These are phyloP conservation scores for Agriopis marginaria DNA, from an alignment of 2,888 invertebrate species.

Conservation along the genomic window DNA sequence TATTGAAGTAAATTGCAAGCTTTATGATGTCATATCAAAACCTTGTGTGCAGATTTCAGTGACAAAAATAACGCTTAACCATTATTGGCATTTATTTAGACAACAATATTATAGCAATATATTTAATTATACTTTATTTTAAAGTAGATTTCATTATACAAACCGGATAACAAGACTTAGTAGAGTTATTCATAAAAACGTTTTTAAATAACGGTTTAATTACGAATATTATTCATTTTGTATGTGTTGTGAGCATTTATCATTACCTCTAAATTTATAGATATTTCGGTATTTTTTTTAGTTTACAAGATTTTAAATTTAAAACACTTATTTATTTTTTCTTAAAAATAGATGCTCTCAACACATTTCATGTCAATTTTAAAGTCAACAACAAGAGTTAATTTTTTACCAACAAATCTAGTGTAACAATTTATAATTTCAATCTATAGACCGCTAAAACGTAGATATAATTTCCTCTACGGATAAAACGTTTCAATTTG, in stretches of 20 bases:
- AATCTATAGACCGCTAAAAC: constrained; percentile 61
- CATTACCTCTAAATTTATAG: not conserved
- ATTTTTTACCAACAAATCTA: constrained; percentile 63
- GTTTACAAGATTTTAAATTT: not conserved
- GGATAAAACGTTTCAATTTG: constrained; percentile 49
- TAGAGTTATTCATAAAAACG: constrained; percentile 56
- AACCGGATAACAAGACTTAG: constrained; percentile 58
- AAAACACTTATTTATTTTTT: constrained; percentile 27
- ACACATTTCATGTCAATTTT: constrained; percentile 38
- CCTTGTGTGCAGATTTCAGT: constrained; percentile 17
- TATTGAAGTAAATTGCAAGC: constrained; percentile 10
- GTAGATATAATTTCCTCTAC: constrained; percentile 49
- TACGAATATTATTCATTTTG: constrained; percentile 18
- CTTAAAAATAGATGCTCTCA: constrained; percentile 42
- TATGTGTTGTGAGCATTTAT: constrained; percentile 46
- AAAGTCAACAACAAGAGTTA: constrained; percentile 70
- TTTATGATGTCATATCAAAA: not conserved
- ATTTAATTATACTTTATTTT: constrained; percentile 27
- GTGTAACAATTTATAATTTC: constrained; percentile 68
- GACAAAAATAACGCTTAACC: constrained; percentile 25
- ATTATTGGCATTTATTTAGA: constrained; percentile 15
- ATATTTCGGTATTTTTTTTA: not conserved
- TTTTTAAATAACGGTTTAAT: constrained; percentile 47
- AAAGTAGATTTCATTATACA: constrained; percentile 35
- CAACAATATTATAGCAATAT: constrained; percentile 38